phyloP scores from a whole-genome alignment of 2,113 vertebrate genomes.

The Sylvia atricapilla region DNA sequence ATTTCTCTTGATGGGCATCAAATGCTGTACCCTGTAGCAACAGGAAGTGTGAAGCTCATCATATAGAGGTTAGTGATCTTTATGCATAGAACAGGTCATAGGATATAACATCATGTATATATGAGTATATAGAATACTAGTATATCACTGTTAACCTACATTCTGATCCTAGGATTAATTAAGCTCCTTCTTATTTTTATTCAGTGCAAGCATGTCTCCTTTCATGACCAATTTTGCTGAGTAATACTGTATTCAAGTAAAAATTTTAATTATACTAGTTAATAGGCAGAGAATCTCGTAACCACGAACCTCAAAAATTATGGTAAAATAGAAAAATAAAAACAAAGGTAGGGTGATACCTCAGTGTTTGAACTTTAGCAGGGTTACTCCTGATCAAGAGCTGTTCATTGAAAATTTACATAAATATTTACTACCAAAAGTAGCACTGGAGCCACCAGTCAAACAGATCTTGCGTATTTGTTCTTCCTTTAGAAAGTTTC shows the following conservation, averaged over 20 bases:
- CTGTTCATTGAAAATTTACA: background rate
- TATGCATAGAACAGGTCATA: background rate
- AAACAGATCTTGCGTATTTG: background rate
- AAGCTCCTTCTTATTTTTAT: background rate
- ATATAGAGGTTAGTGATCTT: background rate
- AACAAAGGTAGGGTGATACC: background rate
- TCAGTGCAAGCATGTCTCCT: background rate
- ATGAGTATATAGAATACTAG: background rate
- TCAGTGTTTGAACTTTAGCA: background rate
- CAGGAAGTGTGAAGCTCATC: background rate
- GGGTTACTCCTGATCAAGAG: background rate
- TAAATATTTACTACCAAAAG: background rate
- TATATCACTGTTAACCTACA: background rate
- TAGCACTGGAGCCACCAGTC: background rate
- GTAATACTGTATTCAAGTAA: background rate
- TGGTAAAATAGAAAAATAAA: background rate
- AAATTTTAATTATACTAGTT: background rate
- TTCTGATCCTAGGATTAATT: background rate
- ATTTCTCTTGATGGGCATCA: background rate
- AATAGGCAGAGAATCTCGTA: background rate
- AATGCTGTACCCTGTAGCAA: background rate
- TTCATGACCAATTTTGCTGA: background rate
- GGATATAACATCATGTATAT: background rate
- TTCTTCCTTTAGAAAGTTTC: background rate
- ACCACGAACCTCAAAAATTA: accelerated